Percentiles rank a stretch among this genome's conserved stretches.
Evolutionary conservation across 2,113 vertebrate species (phyloP).

Genomic region (Xiphorhynchus elegans): DNA sequence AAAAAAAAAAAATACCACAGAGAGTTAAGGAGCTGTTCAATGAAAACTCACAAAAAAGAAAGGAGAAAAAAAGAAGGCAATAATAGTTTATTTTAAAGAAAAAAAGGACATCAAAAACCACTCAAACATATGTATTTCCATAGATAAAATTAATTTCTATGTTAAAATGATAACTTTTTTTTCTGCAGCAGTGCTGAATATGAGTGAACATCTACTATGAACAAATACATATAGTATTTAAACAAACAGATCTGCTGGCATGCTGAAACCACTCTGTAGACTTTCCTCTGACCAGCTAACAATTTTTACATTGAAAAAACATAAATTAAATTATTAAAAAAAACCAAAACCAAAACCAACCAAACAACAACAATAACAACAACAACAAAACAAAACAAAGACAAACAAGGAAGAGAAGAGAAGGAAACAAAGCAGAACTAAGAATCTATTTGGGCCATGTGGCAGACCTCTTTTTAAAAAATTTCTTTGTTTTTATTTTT

Average conservation of each 20-base stretch:
- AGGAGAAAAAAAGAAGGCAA: not conserved
- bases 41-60: not conserved
- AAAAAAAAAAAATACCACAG: not conserved
- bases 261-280: not conserved
- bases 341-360: too few species aligned
- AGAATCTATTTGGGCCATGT: not conserved
- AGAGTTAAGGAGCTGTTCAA: not conserved
- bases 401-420: not conserved
- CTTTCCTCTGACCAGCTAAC: not conserved
- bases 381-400: not conserved
- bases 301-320: not conserved
- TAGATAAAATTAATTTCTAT: not conserved
- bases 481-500: not conserved
- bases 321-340: not conserved
- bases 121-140: not conserved
- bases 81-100: not conserved
- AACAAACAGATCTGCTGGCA: not conserved
- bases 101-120: not conserved
- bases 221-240: not conserved
- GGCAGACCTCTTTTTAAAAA: accelerated
- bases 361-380: too few species aligned
- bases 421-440: not conserved
- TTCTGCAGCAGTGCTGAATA: not conserved
- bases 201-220: not conserved
- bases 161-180: not conserved